Evolutionary conservation across 2,888 invertebrate species (phyloP).

Genomic region (Drosophila acutilabella): DNA sequence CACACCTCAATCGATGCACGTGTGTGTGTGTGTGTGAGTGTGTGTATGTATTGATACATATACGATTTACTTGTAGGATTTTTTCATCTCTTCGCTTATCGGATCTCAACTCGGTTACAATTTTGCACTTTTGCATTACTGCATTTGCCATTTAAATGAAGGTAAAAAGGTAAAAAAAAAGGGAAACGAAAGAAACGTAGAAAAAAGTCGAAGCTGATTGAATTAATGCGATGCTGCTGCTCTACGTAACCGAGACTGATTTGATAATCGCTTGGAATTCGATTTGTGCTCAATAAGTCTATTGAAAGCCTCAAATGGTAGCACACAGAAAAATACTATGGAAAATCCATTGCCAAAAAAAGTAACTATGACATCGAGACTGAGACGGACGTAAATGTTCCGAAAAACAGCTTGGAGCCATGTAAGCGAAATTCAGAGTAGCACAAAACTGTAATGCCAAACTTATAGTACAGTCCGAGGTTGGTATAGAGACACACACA

Average conservation of each 20-base stretch:
- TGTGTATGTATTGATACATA: background rate
- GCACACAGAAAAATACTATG: background rate
- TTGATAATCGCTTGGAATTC: conserved; percentile 18
- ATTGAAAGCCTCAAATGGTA: conserved; percentile 7
- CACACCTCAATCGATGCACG: conserved; percentile 16
- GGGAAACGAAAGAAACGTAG: background rate
- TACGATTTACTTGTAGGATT: conserved; percentile 17
- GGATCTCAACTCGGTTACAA: background rate
- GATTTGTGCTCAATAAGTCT: conserved; percentile 15
- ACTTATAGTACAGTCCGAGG: conserved; percentile 31
- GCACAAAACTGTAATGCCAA: conserved; percentile 16
- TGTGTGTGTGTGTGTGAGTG: background rate
- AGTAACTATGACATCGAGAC: conserved; percentile 18
- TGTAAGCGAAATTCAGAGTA: conserved; percentile 15
- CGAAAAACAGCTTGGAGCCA: conserved; percentile 40
- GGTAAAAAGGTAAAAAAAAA: conserved; percentile 2
- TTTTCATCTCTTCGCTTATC: background rate
- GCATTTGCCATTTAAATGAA: conserved; percentile 1
- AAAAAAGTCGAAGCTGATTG: conserved; percentile 1
- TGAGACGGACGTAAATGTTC: conserved; percentile 18
- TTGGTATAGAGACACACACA: conserved; percentile 40
- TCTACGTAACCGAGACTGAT: conserved; percentile 11
- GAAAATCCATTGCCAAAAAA: conserved; percentile 8
- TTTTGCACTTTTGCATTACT: background rate
- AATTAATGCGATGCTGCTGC: conserved; percentile 9